Percentiles rank a stretch among this genome's conserved stretches.
phyloP scores from a whole-genome alignment of 1,140 invertebrate species.

The Eurosta solidaginis region DNA sequence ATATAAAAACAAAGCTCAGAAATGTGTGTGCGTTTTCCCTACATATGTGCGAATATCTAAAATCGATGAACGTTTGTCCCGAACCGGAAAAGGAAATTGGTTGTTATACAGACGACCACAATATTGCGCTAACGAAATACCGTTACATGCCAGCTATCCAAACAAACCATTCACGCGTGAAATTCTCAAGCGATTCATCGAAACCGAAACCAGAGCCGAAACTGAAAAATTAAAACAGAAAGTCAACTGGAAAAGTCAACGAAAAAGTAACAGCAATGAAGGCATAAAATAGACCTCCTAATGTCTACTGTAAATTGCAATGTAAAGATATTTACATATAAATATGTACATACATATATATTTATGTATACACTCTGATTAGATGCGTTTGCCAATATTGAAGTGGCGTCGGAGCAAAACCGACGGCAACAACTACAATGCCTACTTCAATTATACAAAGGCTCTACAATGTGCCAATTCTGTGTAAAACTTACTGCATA shows the following conservation, averaged over 20 bases:
- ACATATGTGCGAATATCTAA: too few relatives aligned
- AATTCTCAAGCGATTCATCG: constrained; percentile 14
- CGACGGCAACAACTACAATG: neutral
- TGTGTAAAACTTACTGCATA: constrained; percentile 11
- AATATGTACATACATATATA: too few relatives aligned
- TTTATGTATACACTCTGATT: too few relatives aligned
- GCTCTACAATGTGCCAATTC: neutral
- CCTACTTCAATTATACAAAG: neutral
- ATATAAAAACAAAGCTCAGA: too few relatives aligned
- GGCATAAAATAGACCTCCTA: constrained; percentile 1
- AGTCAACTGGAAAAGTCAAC: constrained; percentile 23
- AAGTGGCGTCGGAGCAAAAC: neutral
- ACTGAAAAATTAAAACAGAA: constrained; percentile 14
- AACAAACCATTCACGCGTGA: neutral
- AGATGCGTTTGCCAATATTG: neutral
- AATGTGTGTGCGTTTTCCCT: too few relatives aligned
- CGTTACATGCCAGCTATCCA: neutral
- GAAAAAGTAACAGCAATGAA: too few relatives aligned
- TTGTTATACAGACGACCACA: too few relatives aligned
- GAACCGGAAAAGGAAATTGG: too few relatives aligned
- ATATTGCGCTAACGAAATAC: neutral
- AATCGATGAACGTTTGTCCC: too few relatives aligned
- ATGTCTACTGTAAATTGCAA: neutral
- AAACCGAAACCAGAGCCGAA: constrained; percentile 21
- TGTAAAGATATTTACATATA: too few relatives aligned